phyloP scores from a whole-genome alignment of 2,797 vertebrate genomes.

The Vultur gryphus region DNA sequence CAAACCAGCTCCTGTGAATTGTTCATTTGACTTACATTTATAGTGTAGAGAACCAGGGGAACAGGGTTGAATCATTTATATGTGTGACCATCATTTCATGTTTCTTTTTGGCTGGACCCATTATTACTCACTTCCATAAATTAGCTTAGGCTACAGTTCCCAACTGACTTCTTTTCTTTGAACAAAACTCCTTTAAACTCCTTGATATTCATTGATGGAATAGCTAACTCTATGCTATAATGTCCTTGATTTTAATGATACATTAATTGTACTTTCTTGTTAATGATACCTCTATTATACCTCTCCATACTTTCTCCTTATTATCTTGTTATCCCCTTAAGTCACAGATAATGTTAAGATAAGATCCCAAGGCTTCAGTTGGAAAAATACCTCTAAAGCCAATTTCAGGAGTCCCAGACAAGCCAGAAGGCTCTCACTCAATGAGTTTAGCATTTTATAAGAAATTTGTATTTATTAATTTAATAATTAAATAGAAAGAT shows the following conservation, averaged over 20 bases:
- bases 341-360: not conserved
- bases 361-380: not conserved
- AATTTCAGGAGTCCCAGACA: not conserved
- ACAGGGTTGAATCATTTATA: not conserved
- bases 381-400: not conserved
- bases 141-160: not conserved
- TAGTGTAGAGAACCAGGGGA: not conserved
- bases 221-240: not conserved
- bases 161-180: not conserved
- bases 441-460: not conserved
- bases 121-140: not conserved
- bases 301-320: not conserved
- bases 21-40: not conserved
- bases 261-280: not conserved
- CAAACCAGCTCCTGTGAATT: not conserved
- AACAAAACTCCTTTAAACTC: not conserved
- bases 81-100: not conserved
- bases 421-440: not conserved
- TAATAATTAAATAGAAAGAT: not conserved
- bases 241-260: constrained; percentile 42
- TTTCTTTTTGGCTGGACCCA: not conserved
- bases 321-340: not conserved
- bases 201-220: not conserved
- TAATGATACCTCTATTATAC: not conserved
- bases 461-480: not conserved